Evolutionary conservation across 2,797 vertebrate genomes (phyloP).

Genomic region (Threskiornis aethiopicus): DNA sequence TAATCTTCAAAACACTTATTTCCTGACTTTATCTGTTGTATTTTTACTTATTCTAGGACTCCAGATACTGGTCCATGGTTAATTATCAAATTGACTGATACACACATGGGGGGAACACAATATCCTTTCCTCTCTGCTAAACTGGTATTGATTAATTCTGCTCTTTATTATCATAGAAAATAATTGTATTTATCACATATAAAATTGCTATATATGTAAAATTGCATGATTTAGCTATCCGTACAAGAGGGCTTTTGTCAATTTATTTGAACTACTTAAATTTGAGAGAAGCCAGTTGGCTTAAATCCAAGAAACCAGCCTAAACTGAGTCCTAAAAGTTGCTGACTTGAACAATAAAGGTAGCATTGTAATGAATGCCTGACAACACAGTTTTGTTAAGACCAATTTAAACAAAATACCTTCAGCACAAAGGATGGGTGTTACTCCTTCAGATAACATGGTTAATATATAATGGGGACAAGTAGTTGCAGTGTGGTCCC

Average conservation of each 20-base stretch:
- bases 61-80: background rate
- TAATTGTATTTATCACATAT: background rate
- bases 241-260: background rate
- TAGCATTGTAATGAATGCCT: background rate
- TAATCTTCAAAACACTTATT: background rate
- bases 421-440: background rate
- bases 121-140: background rate
- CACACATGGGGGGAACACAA: background rate
- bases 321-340: background rate
- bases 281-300: background rate
- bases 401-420: background rate
- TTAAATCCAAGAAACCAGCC: background rate
- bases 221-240: background rate
- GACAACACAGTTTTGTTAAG: background rate
- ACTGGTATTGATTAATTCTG: background rate
- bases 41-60: background rate
- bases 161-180: background rate
- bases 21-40: background rate
- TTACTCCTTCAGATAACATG: conserved; percentile 37
- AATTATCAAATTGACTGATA: background rate
- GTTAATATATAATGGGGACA: background rate
- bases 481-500: background rate
- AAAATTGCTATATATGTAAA: background rate
- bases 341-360: background rate
- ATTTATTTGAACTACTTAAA: background rate